These are phyloP conservation scores for Odontocolon sp. DNA, from an alignment of 2,888 invertebrate species.

Conservation along the genomic window DNA sequence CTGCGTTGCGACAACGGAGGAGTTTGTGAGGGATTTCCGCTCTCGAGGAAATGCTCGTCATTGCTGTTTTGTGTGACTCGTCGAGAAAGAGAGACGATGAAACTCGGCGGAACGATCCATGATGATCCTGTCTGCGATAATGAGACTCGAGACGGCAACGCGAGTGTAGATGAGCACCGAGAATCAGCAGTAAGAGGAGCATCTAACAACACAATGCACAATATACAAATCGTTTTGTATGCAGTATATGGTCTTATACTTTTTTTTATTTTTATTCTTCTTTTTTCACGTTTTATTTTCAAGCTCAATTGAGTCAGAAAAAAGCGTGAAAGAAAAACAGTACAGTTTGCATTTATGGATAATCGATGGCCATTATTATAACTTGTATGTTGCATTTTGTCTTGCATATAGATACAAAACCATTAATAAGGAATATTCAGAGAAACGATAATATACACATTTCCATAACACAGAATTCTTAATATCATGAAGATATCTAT, in stretches of 20 bases:
- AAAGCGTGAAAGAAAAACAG: background rate
- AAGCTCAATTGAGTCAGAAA: slow-evolving; percentile 19
- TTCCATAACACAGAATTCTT: no score
- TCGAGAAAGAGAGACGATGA: slow-evolving; percentile 34
- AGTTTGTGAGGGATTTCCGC: slow-evolving; percentile 46
- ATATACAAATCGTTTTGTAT: no score
- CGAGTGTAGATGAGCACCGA: slow-evolving; percentile 1
- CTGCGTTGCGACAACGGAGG: background rate
- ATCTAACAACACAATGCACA: slow-evolving; percentile 19
- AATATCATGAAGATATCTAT: no score
- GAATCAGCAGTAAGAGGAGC: slow-evolving; percentile 20
- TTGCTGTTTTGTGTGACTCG: background rate
- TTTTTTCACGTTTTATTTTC: slow-evolving; percentile 14
- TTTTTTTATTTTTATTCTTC: background rate
- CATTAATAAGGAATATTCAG: background rate
- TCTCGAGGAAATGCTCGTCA: slow-evolving; percentile 38
- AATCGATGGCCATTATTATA: slow-evolving; percentile 33
- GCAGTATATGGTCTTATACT: no score
- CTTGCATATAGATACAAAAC: background rate
- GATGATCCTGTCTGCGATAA: slow-evolving; percentile 56
- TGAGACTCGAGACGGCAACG: slow-evolving; percentile 33
- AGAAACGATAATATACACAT: background rate
- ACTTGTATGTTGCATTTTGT: background rate
- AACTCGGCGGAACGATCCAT: slow-evolving; percentile 33
- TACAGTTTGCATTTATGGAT: slow-evolving; percentile 11